These are phyloP conservation scores for Hirundichthys speculiger DNA, from an alignment of 2,113 vertebrate species.

Conservation along the genomic window DNA sequence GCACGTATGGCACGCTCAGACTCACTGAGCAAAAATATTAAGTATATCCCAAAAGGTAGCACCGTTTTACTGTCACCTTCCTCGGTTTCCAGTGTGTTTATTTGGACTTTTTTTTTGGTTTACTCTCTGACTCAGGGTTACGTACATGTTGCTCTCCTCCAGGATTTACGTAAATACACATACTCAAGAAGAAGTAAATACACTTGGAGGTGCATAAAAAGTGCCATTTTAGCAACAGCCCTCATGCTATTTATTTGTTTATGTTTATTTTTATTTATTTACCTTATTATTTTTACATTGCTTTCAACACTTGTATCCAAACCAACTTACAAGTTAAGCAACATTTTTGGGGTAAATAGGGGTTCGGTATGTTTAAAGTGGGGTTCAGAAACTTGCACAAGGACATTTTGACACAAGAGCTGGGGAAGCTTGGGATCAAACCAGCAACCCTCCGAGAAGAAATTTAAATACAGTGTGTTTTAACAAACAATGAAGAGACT, in stretches of 20 bases:
- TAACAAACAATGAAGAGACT: neutral
- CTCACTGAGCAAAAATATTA: too few relatives aligned
- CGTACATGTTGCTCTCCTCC: neutral
- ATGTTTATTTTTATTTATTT: neutral
- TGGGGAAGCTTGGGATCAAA: too few relatives aligned
- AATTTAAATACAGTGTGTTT: too few relatives aligned
- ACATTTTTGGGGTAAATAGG: too few relatives aligned
- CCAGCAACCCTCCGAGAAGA: too few relatives aligned
- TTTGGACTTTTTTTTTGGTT: conserved; percentile 33
- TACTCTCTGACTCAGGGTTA: neutral
- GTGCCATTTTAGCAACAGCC: too few relatives aligned
- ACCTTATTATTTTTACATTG: neutral
- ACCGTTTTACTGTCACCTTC: conserved; percentile 24
- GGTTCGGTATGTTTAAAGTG: too few relatives aligned
- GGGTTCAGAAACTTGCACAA: too few relatives aligned
- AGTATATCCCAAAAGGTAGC: too few relatives aligned
- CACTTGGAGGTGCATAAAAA: neutral
- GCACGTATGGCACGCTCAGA: neutral
- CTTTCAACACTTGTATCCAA: neutral
- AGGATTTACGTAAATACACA: conserved; percentile 6
- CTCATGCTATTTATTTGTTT: too few relatives aligned
- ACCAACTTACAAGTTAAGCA: neutral
- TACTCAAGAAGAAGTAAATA: neutral
- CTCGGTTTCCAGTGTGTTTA: conserved; percentile 11
- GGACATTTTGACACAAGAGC: too few relatives aligned